These are phyloP conservation scores for Drosophila lacicola DNA, from an alignment of 2,888 invertebrate genomes.

Conservation along the genomic window DNA sequence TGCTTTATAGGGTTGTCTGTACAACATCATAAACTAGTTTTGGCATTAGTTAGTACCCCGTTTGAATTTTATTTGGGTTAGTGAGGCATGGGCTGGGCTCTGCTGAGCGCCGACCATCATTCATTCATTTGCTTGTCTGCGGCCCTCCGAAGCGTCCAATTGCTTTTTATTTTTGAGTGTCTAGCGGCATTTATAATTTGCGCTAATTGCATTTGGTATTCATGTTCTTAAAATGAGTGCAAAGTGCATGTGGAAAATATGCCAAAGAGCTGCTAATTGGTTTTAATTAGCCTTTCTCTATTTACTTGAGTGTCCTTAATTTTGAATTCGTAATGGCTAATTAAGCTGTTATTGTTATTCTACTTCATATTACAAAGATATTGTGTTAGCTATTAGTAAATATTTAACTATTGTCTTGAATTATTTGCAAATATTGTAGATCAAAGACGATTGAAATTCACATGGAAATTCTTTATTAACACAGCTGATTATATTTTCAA, in stretches of 20 bases:
- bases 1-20: conserved; percentile 64
- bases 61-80: conserved; percentile 67
- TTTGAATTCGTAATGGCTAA: conserved; percentile 14
- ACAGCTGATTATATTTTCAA: no score
- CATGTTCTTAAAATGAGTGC: conserved; percentile 50
- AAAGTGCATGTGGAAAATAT: conserved; percentile 64
- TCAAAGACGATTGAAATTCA: no score
- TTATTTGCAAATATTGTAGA: no score
- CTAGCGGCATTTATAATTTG: conserved; percentile 50
- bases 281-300: conserved; percentile 55
- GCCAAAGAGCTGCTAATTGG: conserved; percentile 64
- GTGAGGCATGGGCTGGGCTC: conserved; percentile 54
- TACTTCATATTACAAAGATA: no score
- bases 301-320: conserved; percentile 33
- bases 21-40: conserved; percentile 72
- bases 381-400: no score
- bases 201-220: conserved; percentile 57
- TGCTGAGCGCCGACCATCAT: conserved; percentile 29
- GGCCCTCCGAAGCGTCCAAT: conserved; percentile 12
- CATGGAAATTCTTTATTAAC: no score
- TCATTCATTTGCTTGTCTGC: conserved; percentile 22
- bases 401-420: no score
- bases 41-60: conserved; percentile 54
- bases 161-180: conserved; percentile 24
- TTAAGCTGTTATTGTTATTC: conserved; percentile 7